Percentiles rank a stretch among this genome's conserved stretches.
phyloP scores from a whole-genome alignment of 2,888 invertebrate species.

The Idaea biselata region DNA sequence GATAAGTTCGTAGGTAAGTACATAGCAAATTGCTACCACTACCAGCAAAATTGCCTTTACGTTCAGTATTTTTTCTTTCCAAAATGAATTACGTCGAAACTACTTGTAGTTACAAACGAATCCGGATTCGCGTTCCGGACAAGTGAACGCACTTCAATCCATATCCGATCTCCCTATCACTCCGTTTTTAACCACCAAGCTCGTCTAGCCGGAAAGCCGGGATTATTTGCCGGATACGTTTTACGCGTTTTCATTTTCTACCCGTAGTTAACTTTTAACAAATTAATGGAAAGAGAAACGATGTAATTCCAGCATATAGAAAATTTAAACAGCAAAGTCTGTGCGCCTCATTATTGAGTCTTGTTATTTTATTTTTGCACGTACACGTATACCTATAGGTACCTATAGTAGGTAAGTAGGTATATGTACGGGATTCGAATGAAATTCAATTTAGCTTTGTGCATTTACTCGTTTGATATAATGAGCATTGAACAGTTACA shows the following conservation, averaged over 20 bases:
- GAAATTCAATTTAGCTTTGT: neutral
- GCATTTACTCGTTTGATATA: neutral
- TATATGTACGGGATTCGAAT: neutral
- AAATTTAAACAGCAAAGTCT: neutral
- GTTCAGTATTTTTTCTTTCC: neutral
- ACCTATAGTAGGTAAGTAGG: too few relatives aligned
- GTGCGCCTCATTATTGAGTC: neutral
- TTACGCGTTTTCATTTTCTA: conserved; percentile 28
- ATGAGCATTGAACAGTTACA: too few relatives aligned
- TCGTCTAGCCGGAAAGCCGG: conserved; percentile 28
- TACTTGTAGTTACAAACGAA: conserved; percentile 17
- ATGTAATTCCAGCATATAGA: conserved; percentile 2
- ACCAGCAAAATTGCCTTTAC: neutral
- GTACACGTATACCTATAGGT: neutral
- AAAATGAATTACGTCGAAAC: neutral
- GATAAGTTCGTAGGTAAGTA: too few relatives aligned
- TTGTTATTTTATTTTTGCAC: neutral
- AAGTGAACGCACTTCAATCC: conserved; percentile 33
- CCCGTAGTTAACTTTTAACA: conserved; percentile 20
- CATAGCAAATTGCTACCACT: too few relatives aligned
- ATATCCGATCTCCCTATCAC: conserved; percentile 29
- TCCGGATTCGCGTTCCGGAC: conserved; percentile 28
- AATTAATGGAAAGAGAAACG: conserved; percentile 17
- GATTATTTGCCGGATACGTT: conserved; percentile 26
- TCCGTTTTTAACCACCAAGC: conserved; percentile 28